Percentiles rank a stretch among this genome's conserved stretches.
These are phyloP conservation scores for Samia ricini DNA, from an alignment of 1,140 invertebrate genomes.

Conservation along the genomic window DNA sequence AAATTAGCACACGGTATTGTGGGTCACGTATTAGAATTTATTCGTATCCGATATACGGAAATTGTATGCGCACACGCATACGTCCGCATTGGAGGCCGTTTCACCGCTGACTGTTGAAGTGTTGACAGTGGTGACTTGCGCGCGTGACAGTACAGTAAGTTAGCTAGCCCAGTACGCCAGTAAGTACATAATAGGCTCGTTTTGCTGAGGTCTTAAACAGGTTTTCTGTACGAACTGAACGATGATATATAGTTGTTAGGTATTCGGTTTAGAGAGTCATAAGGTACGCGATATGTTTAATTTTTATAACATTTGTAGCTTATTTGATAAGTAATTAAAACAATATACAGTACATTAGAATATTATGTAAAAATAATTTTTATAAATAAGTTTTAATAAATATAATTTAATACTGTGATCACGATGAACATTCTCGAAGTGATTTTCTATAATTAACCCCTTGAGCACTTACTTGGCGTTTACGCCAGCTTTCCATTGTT, in stretches of 20 bases:
- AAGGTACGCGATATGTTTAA: not conserved
- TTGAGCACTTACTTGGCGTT: too few species aligned
- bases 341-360: too few species aligned
- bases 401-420: too few species aligned
- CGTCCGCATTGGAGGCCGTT: conserved; percentile 33
- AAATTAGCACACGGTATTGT: conserved; percentile 34
- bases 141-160: conserved; percentile 38
- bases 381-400: too few species aligned
- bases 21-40: conserved; percentile 34
- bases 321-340: too few species aligned
- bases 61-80: conserved; percentile 39
- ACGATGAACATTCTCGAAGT: too few species aligned
- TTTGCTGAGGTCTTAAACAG: conserved; percentile 48
- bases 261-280: not conserved
- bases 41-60: conserved; percentile 33
- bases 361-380: too few species aligned
- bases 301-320: not conserved
- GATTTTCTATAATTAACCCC: too few species aligned
- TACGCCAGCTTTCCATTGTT: too few species aligned
- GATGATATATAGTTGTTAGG: not conserved
- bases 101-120: conserved; percentile 38
- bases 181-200: conserved; percentile 23
- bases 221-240: conserved; percentile 34
- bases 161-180: conserved; percentile 35
- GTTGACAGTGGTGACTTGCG: conserved; percentile 24